These are phyloP conservation scores for Pharmacophagus antenor DNA, from an alignment of 2,888 invertebrate genomes.

Conservation along the genomic window DNA sequence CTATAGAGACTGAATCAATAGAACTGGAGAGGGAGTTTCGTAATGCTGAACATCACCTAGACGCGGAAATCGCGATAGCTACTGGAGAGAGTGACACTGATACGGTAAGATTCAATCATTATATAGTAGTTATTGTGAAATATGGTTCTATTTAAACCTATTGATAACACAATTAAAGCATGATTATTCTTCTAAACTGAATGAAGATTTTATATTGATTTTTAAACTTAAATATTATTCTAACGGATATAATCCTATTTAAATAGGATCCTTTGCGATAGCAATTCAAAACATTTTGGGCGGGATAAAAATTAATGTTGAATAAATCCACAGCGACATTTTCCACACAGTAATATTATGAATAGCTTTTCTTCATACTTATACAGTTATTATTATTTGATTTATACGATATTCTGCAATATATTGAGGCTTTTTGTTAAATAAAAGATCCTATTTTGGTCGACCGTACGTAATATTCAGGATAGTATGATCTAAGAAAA, in stretches of 20 bases:
- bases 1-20: conserved; percentile 56
- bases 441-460: background rate
- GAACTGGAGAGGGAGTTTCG: conserved; percentile 63
- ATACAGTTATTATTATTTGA: too few relatives aligned
- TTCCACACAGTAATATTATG: conserved; percentile 22
- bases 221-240: background rate
- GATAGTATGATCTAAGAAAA: too few relatives aligned
- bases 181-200: too few relatives aligned
- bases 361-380: background rate
- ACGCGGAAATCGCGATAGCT: conserved; percentile 63
- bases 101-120: conserved; percentile 55
- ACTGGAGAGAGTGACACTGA: conserved; percentile 72
- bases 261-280: conserved; percentile 4
- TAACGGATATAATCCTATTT: background rate
- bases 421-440: background rate
- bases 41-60: conserved; percentile 61
- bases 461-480: too few relatives aligned
- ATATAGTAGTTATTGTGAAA: background rate
- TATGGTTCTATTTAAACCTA: background rate
- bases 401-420: background rate
- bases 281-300: conserved; percentile 22
- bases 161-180: too few relatives aligned
- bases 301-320: conserved; percentile 21
- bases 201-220: too few relatives aligned
- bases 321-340: conserved; percentile 26